Evolutionary conservation across 64 coral and sea anemone species (phyloP).

Genomic region (Acropora tenuis): DNA sequence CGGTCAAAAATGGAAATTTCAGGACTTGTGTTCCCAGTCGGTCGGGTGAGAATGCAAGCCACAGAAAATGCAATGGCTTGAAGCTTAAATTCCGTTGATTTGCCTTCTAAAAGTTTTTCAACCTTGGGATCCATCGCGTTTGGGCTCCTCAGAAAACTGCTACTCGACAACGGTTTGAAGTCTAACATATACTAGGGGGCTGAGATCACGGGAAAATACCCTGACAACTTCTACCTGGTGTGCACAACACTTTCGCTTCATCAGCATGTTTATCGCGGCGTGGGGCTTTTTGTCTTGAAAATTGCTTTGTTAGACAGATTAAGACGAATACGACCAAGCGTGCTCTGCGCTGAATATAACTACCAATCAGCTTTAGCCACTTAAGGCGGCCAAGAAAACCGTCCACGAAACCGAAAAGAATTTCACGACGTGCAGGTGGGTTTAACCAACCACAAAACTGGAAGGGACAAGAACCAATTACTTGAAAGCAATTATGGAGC

Average conservation of each 20-base stretch:
- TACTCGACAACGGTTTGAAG: not conserved
- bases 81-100: not conserved
- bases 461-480: not conserved
- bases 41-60: not conserved
- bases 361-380: not conserved
- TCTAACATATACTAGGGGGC: not conserved
- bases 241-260: not conserved
- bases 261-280: not conserved
- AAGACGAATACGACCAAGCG: not conserved
- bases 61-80: slow-evolving; percentile 31
- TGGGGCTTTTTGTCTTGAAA: not conserved
- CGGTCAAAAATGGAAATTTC: not conserved
- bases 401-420: slow-evolving; percentile 5
- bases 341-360: not conserved
- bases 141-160: not conserved
- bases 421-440: not conserved
- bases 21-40: not conserved
- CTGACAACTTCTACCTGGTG: not conserved
- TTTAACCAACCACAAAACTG: not conserved
- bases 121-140: slow-evolving; percentile 35
- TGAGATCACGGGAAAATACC: slow-evolving; percentile 19
- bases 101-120: slow-evolving; percentile 19
- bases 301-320: not conserved
- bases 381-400: not conserved
- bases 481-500: not conserved